Conservation (phyloP, 2,113 vertebrate species). For the Galeopterus variegatus region DNA sequence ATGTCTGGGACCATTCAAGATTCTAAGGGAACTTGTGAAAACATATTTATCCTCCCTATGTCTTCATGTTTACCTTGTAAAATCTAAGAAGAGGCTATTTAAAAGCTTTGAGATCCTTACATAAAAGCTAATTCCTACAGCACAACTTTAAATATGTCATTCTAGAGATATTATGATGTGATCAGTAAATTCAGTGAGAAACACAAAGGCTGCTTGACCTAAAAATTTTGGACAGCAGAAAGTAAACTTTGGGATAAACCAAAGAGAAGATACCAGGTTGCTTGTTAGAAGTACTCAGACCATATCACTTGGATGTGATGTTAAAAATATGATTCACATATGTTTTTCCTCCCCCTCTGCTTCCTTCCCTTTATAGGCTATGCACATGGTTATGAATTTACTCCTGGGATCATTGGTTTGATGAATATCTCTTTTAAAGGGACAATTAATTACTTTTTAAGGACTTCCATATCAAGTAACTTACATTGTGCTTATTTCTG, state of each 20-base stretch:
- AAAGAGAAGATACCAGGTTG: background rate
- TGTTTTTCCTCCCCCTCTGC: background rate
- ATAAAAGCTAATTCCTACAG: background rate
- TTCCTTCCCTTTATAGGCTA: background rate
- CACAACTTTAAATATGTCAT: background rate
- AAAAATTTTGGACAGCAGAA: background rate
- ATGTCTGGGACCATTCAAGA: background rate
- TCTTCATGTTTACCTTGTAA: background rate
- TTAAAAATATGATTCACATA: background rate
- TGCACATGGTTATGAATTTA: constrained; percentile 46
- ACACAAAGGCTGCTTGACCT: background rate
- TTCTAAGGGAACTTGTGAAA: background rate
- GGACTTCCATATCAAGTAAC: constrained; percentile 17
- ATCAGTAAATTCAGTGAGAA: background rate
- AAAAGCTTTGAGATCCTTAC: background rate
- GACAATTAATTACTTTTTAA: constrained; percentile 51
- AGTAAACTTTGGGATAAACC: background rate
- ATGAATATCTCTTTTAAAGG: constrained; percentile 28
- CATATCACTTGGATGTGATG: background rate
- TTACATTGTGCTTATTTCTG: constrained; percentile 45
- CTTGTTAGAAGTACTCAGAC: background rate
- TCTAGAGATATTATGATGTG: background rate
- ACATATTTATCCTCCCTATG: accelerated
- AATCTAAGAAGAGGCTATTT: constrained; percentile 4
- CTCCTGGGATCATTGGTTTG: constrained; percentile 55